Percentiles rank a stretch among this genome's conserved stretches.
These are phyloP conservation scores for Neosilurus mollespiculum DNA, from an alignment of 2,797 vertebrate species.

Conservation along the genomic window DNA sequence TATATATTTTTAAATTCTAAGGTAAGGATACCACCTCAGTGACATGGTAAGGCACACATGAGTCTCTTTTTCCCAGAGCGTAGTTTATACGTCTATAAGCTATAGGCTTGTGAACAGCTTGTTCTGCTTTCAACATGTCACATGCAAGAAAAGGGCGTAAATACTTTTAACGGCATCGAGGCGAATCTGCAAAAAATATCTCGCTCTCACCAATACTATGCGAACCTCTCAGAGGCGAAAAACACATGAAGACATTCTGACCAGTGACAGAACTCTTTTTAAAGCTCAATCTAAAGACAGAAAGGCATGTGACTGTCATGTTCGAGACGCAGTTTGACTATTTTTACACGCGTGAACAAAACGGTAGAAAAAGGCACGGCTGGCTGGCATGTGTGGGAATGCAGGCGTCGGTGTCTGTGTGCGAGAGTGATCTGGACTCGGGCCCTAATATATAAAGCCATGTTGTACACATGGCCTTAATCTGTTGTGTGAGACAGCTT, in stretches of 20 bases:
- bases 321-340: constrained; percentile 48
- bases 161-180: constrained; percentile 14
- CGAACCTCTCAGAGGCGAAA: not conserved
- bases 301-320: constrained; percentile 52
- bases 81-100: not conserved
- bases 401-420: not conserved
- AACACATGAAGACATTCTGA: constrained; percentile 50
- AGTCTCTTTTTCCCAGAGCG: not conserved
- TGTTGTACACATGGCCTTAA: constrained; percentile 40
- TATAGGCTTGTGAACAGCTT: not conserved
- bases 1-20: too few species aligned
- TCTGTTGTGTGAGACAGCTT: constrained; percentile 24
- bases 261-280: constrained; percentile 55
- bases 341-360: constrained; percentile 56
- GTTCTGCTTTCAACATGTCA: not conserved
- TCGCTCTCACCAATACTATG: constrained; percentile 10
- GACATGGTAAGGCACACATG: not conserved
- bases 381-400: constrained; percentile 34
- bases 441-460: constrained; percentile 22
- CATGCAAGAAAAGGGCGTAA: not conserved
- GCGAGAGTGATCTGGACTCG: constrained; percentile 36
- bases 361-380: constrained; percentile 42
- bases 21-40: not conserved
- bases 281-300: constrained; percentile 56
- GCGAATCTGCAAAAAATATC: constrained; percentile 25